A percentile compares a stretch with the other conserved stretches of the same genome.
Conservation (phyloP, 2,797 vertebrate genomes). For the Lacerta viridis region DNA sequence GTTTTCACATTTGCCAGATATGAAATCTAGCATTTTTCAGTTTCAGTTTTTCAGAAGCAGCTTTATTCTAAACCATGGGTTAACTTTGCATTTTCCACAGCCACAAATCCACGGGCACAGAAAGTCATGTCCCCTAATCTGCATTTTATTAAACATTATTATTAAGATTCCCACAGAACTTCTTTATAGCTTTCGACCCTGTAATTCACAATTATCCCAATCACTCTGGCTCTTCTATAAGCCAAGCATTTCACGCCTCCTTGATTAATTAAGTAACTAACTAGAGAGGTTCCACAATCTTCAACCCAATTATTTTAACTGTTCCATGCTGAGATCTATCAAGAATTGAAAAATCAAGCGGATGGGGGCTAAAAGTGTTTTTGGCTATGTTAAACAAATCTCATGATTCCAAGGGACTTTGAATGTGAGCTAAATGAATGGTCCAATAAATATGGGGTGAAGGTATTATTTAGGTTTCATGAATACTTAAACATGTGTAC, state of each 20-base stretch:
- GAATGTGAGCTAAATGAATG: background rate
- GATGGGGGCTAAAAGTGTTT: background rate
- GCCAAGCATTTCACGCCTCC: background rate
- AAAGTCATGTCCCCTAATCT: background rate
- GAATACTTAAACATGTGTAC: too few relatives aligned
- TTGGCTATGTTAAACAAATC: background rate
- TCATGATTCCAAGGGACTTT: background rate
- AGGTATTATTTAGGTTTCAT: background rate
- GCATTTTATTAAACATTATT: background rate
- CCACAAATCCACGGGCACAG: background rate
- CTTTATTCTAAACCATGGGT: background rate
- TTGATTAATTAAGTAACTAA: slow-evolving; percentile 3
- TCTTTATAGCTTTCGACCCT: slow-evolving; percentile 1
- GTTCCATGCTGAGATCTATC: background rate
- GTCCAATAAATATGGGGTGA: too few relatives aligned
- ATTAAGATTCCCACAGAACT: background rate
- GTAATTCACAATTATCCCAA: slow-evolving; percentile 1
- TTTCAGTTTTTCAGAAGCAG: background rate
- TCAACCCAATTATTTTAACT: background rate
- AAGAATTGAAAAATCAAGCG: too few relatives aligned
- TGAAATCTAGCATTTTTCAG: background rate
- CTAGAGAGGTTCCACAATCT: background rate
- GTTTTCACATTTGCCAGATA: too few relatives aligned
- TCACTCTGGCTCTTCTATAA: slow-evolving; percentile 11
- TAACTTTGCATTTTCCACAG: background rate